Base-by-base conservation (phyloP, 2,113 vertebrate species). In the Strigops habroptila region DNA sequence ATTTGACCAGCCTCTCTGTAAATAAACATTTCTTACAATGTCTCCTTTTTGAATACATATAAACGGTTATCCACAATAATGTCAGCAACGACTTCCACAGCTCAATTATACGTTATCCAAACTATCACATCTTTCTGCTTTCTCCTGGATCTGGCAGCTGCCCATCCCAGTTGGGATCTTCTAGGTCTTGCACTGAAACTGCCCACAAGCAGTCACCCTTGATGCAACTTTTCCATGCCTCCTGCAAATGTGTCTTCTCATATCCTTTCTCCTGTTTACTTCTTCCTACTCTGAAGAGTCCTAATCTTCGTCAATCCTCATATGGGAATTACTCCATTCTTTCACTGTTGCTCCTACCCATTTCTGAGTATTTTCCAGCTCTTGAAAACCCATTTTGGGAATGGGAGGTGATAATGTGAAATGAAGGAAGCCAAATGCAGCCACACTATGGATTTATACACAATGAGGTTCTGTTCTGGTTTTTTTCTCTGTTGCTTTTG, bases 241-340 rank as follows among this genome's bases (percentile, higher is more conserved):
- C 19, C n/a, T 31, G 14, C 30, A 64, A 83, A 68, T 14, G 2
- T 48, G 16, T 9, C 31, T 63, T 59, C 17, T 51, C 0, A 0
- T 39, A 55, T 31, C 13, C 15, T 76, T 68, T 71, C 35, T 35
- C 6, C 14, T 55, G 16, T n/a, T 91, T 65, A 64, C 18, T 53
- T 31, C 52, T 69, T 74, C 19, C 30, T 80, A 14, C 48, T 57
- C 39, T 52, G 46, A 69, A 43, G 39, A 81, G 44, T 55, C 23
- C 30, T 77, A 77, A 33, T 14, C 28, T 86, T 52, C 8, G 5
- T 21, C 12, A 33, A 33, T 89, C 30, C 24, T 69, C 1, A 2
- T 14, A 60, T 3, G 27, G 37, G 86, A 74, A 78, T 52, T n/a
- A 84, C 52, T 64, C 55, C 7, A 19, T n/a, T 15, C n/a, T 75